Percentiles rank a stretch among this genome's conserved stretches.
Conservation (phyloP, 2,888 invertebrate species). For the Watsonalla cultraria region DNA sequence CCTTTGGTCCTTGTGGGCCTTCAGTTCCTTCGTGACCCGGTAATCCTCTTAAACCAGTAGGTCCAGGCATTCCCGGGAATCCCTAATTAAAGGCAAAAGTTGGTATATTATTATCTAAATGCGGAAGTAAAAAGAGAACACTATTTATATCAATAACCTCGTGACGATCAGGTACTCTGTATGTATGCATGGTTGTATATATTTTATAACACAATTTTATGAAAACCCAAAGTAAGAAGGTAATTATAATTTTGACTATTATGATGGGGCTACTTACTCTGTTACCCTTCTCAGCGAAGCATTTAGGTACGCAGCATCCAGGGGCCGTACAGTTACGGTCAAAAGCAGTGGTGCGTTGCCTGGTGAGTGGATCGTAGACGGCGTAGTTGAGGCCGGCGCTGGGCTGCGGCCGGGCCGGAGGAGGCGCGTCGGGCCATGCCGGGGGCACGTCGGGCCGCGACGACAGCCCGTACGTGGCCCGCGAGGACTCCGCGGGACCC, state of each 20-base stretch:
- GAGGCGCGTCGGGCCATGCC: conserved; percentile 26
- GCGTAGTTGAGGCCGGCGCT: conserved; percentile 47
- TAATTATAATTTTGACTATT: too few relatives aligned
- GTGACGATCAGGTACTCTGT: too few relatives aligned
- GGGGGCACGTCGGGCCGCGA: conserved; percentile 28
- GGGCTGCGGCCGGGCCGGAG: conserved; percentile 17
- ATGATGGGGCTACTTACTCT: conserved; percentile 72
- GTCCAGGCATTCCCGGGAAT: conserved; percentile 84
- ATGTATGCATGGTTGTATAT: too few relatives aligned
- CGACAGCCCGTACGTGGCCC: conserved; percentile 26
- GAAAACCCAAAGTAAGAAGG: too few relatives aligned
- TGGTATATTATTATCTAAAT: too few relatives aligned
- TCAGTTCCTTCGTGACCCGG: conserved; percentile 90
- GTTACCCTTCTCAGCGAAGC: conserved; percentile 92
- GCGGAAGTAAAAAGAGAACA: too few relatives aligned
- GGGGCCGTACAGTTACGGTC: conserved; percentile 82
- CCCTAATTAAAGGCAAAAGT: conserved; percentile 73
- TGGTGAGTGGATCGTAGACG: conserved; percentile 57
- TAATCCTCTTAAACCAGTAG: conserved; percentile 85
- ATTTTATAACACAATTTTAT: too few relatives aligned
- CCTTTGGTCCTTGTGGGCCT: conserved; percentile 92
- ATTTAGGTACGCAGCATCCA: conserved; percentile 89
- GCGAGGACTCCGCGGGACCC: conserved; percentile 10
- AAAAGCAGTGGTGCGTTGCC: conserved; percentile 52
- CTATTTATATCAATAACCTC: too few relatives aligned